Conservation (phyloP, 2,888 invertebrate genomes). For the Actias luna region DNA sequence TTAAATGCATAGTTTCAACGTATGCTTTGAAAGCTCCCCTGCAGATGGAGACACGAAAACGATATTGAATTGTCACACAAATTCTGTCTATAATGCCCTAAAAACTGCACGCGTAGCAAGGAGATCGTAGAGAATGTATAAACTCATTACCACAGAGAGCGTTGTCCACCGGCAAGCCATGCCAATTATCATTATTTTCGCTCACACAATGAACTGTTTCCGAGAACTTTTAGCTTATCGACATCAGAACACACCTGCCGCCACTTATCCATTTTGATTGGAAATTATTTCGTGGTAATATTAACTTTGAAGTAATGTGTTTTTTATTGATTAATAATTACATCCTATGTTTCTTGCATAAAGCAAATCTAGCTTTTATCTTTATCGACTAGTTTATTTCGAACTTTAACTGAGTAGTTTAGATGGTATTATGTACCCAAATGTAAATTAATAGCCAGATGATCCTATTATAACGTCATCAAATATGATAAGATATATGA, state of each 20-base stretch:
- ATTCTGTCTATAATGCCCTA: not conserved
- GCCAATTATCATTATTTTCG: slow-evolving; percentile 60
- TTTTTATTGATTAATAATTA: not conserved
- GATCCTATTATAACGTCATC: not conserved
- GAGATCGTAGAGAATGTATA: not conserved
- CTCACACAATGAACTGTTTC: slow-evolving; percentile 61
- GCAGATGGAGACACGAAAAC: not conserved
- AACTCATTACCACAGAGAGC: slow-evolving; percentile 2
- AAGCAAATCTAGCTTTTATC: not conserved
- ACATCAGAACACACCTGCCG: slow-evolving; percentile 83
- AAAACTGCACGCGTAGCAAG: not conserved
- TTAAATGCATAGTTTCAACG: not conserved
- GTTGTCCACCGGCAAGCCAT: slow-evolving; percentile 4
- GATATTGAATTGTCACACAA: not conserved
- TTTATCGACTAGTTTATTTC: not conserved
- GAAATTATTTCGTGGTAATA: slow-evolving; percentile 16
- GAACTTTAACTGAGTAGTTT: not conserved
- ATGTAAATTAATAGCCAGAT: not conserved
- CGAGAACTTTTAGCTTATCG: slow-evolving; percentile 58
- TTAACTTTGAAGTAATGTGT: not conserved
- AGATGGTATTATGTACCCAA: not conserved
- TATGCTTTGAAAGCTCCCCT: not conserved
- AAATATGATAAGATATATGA: not conserved
- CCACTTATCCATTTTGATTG: slow-evolving; percentile 45
- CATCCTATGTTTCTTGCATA: not conserved